Base-by-base conservation (phyloP, 2,888 invertebrate species). In the Lithophane semibrunnea region DNA sequence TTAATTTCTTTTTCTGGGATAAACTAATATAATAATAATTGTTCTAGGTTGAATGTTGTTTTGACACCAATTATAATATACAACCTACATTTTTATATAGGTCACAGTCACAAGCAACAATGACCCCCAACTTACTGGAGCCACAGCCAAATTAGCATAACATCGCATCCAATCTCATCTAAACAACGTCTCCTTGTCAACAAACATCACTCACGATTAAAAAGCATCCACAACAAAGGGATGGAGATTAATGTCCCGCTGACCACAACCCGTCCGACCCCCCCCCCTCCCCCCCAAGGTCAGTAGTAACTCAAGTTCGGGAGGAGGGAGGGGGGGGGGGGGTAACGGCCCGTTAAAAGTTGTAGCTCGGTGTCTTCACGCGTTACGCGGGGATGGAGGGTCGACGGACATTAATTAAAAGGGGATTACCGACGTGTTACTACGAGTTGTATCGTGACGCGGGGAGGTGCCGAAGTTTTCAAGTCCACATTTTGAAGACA, bases 201-300 rank as follows among this genome's bases (percentile, higher is more conserved):
- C 75, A 68, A 78, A 86, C 73, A 81, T 88, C 88, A 69, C 68
- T 86, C 84, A 80, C 75, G 78, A 88, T 88, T 88, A 80, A 79
- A 88, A 86, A 75, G 54, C 76, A 29, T 68, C 58, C 72, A 65
- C 54, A 78, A 84, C 80, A 84, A 81, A 82, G 77, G 79, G 73
- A 80, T 80, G 58, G 76, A 76, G 73, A 87, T 84, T 82, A 87
- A 84, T 80, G 78, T 80, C 67, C 73, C 66, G 42, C 77, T 82
- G 84, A 81, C 86, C 86, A 77, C 81, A 29, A n/a, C 60, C 5
- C 47, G 21, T 5, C 52, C 29, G 1, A 0, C 37, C 37, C 37
- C 12, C 49, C 2, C 10, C 21, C 21, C 21, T 4, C 49, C 44
- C 56, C 24, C 52, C 16, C 66, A 75, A 85, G 82, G 78, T 73